A percentile compares a stretch with the other conserved stretches of the same genome.
phyloP scores from a whole-genome alignment of 2,113 vertebrate genomes.

The Corynorhinus townsendii region DNA sequence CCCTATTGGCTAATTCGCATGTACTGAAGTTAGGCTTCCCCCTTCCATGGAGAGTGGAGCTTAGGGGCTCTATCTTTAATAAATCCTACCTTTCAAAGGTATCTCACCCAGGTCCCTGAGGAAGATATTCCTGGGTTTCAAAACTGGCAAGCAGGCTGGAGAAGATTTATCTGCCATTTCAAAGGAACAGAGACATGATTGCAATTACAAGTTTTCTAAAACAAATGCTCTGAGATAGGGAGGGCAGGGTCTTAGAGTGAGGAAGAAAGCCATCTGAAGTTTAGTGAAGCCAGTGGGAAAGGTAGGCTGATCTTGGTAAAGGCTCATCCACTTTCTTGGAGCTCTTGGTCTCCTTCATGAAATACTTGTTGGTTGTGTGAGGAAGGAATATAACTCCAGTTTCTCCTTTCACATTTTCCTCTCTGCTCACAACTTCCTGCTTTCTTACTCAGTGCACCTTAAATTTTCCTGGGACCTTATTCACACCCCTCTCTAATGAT shows the following conservation, averaged over 20 bases:
- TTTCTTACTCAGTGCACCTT: neutral
- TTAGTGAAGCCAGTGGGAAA: neutral
- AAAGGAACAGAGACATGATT: neutral
- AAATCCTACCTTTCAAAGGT: neutral
- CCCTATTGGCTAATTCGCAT: neutral
- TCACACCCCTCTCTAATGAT: neutral
- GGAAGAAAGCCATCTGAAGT: neutral
- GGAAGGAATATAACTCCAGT: neutral
- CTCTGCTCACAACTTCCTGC: neutral
- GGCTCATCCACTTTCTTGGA: neutral
- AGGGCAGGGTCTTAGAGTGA: neutral
- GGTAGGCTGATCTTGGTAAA: neutral
- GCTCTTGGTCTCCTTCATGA: neutral
- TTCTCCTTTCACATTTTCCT: neutral
- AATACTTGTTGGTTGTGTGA: neutral
- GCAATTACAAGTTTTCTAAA: neutral
- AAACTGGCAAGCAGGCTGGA: neutral
- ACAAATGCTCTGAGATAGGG: neutral
- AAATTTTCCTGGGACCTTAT: neutral
- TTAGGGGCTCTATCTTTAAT: neutral
- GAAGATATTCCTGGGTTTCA: neutral
- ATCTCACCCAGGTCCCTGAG: neutral
- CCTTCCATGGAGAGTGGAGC: neutral
- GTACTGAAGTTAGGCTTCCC: neutral
- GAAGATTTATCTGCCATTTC: conserved; percentile 19